A percentile compares a stretch with the other conserved stretches of the same genome.
Conservation (phyloP, 2,888 invertebrate species). For the Odontomyia ornata region DNA sequence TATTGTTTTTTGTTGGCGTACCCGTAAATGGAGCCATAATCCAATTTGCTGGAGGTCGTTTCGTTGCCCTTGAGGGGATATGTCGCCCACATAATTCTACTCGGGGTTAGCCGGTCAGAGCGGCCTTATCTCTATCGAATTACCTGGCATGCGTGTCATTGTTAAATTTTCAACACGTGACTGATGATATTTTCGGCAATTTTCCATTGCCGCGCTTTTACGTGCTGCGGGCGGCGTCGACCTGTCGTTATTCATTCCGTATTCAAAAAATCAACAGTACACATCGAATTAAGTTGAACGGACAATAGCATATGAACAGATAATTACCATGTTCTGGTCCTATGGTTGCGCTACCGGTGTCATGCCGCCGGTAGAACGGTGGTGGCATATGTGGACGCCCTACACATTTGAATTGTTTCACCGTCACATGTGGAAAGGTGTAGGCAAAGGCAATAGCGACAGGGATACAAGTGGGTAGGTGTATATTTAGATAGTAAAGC, state of each 20-base stretch:
- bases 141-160: no score
- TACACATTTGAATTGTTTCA: no score
- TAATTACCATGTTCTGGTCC: constrained; percentile 16
- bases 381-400: constrained; percentile 15
- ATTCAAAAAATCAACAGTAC: constrained; percentile 20
- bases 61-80: no score
- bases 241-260: neutral
- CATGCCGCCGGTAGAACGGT: no score
- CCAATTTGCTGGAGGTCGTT: no score
- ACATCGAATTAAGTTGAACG: constrained; percentile 21
- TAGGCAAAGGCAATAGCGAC: neutral
- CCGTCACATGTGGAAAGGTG: neutral
- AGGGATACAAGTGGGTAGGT: neutral
- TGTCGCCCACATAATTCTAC: no score
- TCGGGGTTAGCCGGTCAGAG: no score
- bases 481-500: neutral
- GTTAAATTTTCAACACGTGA: neutral
- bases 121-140: no score
- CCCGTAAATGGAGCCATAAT: no score
- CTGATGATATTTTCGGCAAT: neutral
- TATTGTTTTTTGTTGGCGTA: no score
- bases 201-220: neutral
- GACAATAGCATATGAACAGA: neutral
- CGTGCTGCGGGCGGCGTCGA: neutral
- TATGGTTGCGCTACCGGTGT: neutral